phyloP scores from a whole-genome alignment of 1,140 invertebrate species.

The Lucilia sericata region DNA sequence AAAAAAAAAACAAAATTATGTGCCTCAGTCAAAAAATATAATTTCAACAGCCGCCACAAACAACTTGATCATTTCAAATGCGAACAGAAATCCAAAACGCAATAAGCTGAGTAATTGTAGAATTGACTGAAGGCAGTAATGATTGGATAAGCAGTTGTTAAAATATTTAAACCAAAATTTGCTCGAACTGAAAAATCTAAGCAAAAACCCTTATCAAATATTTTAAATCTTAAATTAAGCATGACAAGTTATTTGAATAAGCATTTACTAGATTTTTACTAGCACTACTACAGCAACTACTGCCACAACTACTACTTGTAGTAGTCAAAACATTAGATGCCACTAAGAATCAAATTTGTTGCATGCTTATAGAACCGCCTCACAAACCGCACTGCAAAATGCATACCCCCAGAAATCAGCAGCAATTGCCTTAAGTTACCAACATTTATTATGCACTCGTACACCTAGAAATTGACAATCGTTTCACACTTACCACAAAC shows the following conservation, averaged over 20 bases:
- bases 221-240: constrained; percentile 22
- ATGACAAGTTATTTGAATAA: constrained; percentile 27
- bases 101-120: constrained; percentile 18
- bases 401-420: not conserved
- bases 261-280: constrained; percentile 19
- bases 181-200: not conserved
- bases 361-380: not conserved
- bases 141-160: not conserved
- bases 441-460: not conserved
- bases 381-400: no score
- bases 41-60: not conserved
- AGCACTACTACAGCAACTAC: not conserved
- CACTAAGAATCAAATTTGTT: not conserved
- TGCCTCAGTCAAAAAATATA: not conserved
- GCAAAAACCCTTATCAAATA: not conserved
- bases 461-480: not conserved
- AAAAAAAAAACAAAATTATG: not conserved
- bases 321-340: not conserved
- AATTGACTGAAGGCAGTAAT: not conserved
- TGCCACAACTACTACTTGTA: not conserved
- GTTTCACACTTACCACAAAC: not conserved
- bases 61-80: not conserved
- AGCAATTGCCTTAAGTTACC: constrained; percentile 11
- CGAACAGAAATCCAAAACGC: not conserved
- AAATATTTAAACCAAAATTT: not conserved